Conservation (phyloP, 23 tunicate genomes). For the Oikopleura vanhoeffeni region DNA sequence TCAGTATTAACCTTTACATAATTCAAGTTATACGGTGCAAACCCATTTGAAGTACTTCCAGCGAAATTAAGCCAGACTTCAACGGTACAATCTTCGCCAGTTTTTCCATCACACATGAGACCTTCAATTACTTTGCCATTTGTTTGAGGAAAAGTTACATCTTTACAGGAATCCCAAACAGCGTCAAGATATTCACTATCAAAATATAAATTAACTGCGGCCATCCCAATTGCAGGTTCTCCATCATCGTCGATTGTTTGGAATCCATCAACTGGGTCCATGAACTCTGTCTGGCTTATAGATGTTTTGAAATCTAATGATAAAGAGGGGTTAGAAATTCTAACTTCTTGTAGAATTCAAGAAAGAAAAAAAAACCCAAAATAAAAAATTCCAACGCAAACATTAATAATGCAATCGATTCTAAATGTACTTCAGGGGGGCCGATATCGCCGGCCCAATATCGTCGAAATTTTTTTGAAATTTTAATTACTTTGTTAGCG, state of each 20-base stretch:
- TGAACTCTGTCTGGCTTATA: too few species aligned
- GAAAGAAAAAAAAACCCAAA: too few species aligned
- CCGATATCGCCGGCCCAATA: too few species aligned
- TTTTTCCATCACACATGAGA: slow-evolving; percentile 60
- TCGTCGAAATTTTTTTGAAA: too few species aligned
- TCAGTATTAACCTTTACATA: not conserved
- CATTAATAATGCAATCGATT: too few species aligned
- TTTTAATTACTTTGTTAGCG: too few species aligned
- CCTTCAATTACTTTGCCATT: slow-evolving; percentile 43
- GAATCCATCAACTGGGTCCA: not conserved
- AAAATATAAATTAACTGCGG: slow-evolving; percentile 20
- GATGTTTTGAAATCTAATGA: too few species aligned
- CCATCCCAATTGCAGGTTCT: not conserved
- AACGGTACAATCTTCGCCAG: slow-evolving; percentile 58
- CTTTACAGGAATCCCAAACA: slow-evolving; percentile 48
- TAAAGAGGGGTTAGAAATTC: too few species aligned
- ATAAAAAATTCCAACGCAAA: too few species aligned
- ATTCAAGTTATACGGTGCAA: slow-evolving; percentile 31
- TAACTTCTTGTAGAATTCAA: too few species aligned
- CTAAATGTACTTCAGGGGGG: too few species aligned
- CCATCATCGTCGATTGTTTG: not conserved
- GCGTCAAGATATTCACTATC: slow-evolving; percentile 19
- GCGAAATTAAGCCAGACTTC: slow-evolving; percentile 40
- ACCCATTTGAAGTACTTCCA: slow-evolving; percentile 66
- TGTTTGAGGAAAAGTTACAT: slow-evolving; percentile 91